These are phyloP conservation scores for Resseliella maxima DNA, from an alignment of 2,888 invertebrate species.

Conservation along the genomic window DNA sequence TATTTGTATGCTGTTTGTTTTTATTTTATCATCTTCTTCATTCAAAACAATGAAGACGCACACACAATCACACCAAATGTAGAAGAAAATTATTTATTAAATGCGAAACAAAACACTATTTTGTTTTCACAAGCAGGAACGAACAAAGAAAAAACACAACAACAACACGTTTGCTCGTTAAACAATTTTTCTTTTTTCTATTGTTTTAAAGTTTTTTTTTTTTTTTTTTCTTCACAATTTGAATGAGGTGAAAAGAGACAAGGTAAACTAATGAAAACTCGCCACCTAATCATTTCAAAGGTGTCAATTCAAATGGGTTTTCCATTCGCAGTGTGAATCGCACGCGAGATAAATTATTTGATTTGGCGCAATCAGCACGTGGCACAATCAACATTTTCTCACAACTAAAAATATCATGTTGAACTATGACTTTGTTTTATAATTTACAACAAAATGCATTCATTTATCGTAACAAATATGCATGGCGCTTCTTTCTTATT, in stretches of 20 bases:
- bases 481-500: background rate
- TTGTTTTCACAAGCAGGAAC: background rate
- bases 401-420: background rate
- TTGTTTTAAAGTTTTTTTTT: background rate
- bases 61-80: background rate
- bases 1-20: background rate
- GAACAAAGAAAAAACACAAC: background rate
- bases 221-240: background rate
- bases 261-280: background rate
- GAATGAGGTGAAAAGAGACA: background rate
- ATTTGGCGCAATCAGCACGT: background rate
- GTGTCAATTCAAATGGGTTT: background rate
- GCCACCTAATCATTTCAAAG: background rate
- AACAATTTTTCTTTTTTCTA: background rate
- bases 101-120: constrained; percentile 26
- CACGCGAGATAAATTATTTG: background rate
- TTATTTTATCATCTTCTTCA: background rate
- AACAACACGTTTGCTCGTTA: background rate
- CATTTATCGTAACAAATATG: background rate
- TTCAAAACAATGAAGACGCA: background rate
- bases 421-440: constrained; percentile 6
- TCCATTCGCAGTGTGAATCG: background rate
- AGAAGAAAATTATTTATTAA: constrained; percentile 14
- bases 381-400: background rate
- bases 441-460: background rate